Evolutionary conservation across 2,888 invertebrate species (phyloP), one percentile per base, ranked within the genome.

Genomic region (Dermolepida albohirtum): DNA sequence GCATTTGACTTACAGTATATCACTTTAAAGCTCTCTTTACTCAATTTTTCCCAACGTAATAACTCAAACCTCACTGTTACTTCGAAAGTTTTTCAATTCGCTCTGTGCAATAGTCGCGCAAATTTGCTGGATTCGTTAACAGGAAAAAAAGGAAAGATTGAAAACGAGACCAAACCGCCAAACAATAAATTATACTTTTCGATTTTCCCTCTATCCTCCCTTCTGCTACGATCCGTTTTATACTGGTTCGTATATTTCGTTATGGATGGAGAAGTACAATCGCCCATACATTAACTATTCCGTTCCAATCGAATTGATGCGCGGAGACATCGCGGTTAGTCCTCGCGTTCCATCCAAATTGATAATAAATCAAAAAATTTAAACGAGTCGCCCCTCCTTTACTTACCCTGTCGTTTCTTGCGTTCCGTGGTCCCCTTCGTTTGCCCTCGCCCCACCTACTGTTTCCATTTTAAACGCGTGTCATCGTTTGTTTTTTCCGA

Each of bases 331-430:
- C 59, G 59, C 59, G 44, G 59, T 34, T 34, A 34, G 47, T 41
- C 39, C 16, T 17, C 34, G 59, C 34, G 6, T 62, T 39, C 47
- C 59, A 34, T 62, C 47, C 44, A 62, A 62, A 62, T 62, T 62
- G 59, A 62, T 62, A 62, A 62, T 62, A 62, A 62, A 62, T 62
- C 59, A 62, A 62, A 62, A 47, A 29, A 29, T 29, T 47, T 29
- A 47, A 62, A 47, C 59, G 59, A 22, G 22, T 12, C 47, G 5
- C 59, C 10, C 10, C 16, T 43, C 47, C 8, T 62, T 34, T 34
- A 49, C 7, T 17, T 22, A 22, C 34, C 34, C 12, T 62, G 47
- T 17, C 29, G 11, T 34, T 43, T 11, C 27, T 57, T 17, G 12
- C 14, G 29, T 22, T 16, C 49, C 49, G 22, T 5, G 22, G 5